phyloP scores from a whole-genome alignment of 2,113 vertebrate species.

The Alectura lathami region DNA sequence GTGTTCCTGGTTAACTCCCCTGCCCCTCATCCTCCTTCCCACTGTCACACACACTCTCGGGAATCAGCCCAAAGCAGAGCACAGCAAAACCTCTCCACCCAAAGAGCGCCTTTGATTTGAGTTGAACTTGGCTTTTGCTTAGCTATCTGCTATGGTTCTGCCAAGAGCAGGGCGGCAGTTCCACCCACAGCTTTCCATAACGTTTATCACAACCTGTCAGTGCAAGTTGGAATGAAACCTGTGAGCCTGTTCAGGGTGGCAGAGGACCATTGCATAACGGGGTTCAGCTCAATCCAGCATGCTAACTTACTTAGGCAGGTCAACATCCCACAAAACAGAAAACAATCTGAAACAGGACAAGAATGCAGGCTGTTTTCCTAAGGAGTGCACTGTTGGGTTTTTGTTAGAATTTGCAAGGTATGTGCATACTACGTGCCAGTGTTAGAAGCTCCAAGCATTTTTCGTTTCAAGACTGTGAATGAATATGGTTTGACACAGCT shows the following conservation, averaged over 20 bases:
- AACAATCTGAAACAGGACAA: neutral
- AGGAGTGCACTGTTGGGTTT: neutral
- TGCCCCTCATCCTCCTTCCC: neutral
- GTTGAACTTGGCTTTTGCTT: neutral
- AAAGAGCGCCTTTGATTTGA: neutral
- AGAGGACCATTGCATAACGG: neutral
- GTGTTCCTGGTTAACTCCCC: accelerated
- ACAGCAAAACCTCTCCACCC: neutral
- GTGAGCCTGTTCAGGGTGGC: neutral
- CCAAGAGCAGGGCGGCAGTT: neutral
- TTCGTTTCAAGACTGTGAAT: neutral
- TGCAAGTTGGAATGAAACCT: neutral
- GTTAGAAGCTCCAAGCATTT: neutral
- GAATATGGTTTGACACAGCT: neutral
- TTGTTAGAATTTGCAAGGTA: neutral
- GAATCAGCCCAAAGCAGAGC: neutral
- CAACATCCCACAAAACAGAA: neutral
- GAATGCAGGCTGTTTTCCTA: neutral
- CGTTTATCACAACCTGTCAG: neutral
- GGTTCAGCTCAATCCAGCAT: neutral
- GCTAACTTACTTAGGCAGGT: neutral
- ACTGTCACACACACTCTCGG: neutral
- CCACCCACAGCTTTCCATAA: neutral
- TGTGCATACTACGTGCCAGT: neutral
- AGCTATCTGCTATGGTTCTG: neutral